Evolutionary conservation across 1,140 invertebrate genomes (phyloP), one percentile per base, ranked within the genome.

Genomic region (Eurosta solidaginis): DNA sequence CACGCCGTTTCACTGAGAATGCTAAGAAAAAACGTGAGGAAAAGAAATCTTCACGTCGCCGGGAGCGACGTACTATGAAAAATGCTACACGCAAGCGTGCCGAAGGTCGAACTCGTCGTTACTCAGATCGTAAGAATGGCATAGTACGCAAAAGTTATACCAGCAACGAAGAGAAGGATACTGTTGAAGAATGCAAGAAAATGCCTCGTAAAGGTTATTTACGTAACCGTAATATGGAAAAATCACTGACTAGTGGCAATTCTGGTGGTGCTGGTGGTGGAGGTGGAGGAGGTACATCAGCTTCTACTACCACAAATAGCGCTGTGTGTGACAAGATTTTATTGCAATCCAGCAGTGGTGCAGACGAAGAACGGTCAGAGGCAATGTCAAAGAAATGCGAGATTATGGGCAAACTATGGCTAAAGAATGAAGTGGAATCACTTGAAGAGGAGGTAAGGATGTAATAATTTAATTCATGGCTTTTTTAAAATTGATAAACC

Each of bases 381-480:
- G 81, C 83, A 12, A 92, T 90, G 91, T 84, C 91, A 90, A 85
- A 87, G 52, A 87, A 87, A 78, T 86, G 84, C 22, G 86, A 87
- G 79, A 82, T 88, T 63, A 94, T 95, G 93, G 93, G 93, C 27
- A 92, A 93, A 83, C 88, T 94, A 10, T 93, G 94, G 91, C 83
- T 95, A 2, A 92, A 93, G 81, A 92, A 93, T 7, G 93, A 95
- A 85, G 93, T 95, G 4, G 89, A 90, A 74, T 90, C 93, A 74
- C 82, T 95, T 54, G 93, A 95, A 85, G 83, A 87, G 63, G 80
- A 81, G 76, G 80, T 81, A 74, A 36, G 17, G 22, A 44, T 44
- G 22, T 22, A 59, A 20, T 49, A 47, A 68, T 25, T 36, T 52
- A 75, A 77, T 42, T 29, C 14, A 74, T 50, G 40, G 17, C 50